These are phyloP conservation scores for Alethe diademata DNA, from an alignment of 2,113 vertebrate genomes.

Conservation along the genomic window DNA sequence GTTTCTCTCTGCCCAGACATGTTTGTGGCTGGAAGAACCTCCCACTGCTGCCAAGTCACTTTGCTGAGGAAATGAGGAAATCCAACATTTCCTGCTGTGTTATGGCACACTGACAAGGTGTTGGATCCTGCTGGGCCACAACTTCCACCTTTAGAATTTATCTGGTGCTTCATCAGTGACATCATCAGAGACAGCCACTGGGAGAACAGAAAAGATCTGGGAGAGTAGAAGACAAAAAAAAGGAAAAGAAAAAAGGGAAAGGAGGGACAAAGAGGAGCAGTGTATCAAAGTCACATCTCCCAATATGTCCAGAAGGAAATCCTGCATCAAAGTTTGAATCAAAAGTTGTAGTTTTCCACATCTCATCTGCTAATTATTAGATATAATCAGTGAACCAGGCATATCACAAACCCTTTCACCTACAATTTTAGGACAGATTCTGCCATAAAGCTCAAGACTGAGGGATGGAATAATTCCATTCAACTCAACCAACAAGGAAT, in stretches of 20 bases:
- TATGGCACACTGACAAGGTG: not conserved
- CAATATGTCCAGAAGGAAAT: accelerated
- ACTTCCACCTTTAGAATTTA: not conserved
- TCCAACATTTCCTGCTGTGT: not conserved
- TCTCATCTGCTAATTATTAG: not conserved
- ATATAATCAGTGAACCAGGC: not conserved
- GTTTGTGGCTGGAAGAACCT: not conserved
- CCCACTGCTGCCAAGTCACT: not conserved
- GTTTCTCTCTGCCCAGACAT: not conserved
- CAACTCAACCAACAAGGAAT: not conserved
- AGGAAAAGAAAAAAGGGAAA: accelerated
- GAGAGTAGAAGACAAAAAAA: accelerated
- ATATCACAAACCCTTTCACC: not conserved
- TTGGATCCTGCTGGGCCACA: not conserved
- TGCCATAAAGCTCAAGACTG: not conserved
- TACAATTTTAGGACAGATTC: not conserved
- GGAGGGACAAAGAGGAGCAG: not conserved
- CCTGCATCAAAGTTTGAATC: not conserved
- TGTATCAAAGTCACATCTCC: not conserved
- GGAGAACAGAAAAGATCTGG: not conserved
- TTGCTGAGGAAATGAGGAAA: not conserved
- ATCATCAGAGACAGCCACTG: not conserved
- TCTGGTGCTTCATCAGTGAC: not conserved
- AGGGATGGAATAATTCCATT: not conserved
- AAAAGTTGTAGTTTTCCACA: not conserved